Conservation (phyloP, 2,113 vertebrate species). For the Tachycineta bicolor region DNA sequence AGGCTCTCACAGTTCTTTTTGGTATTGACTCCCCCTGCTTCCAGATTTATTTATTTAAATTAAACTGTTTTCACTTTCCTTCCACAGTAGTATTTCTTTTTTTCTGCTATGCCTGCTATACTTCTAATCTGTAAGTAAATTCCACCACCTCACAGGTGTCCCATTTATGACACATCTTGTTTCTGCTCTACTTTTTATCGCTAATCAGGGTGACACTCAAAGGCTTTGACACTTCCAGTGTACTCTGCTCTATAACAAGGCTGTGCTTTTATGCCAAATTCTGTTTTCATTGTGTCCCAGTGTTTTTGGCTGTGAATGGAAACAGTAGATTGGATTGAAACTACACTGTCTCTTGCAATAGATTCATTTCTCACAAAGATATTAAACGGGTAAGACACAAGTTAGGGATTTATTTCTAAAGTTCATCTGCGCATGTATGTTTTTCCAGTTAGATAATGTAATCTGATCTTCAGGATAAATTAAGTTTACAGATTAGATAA, state of each 20-base stretch:
- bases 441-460: not conserved
- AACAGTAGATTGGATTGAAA: not conserved
- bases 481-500: not conserved
- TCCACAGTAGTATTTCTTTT: not conserved
- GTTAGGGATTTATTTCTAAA: not conserved
- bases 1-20: not conserved
- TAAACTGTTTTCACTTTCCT: not conserved
- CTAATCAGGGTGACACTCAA: not conserved
- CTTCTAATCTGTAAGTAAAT: not conserved
- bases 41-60: not conserved
- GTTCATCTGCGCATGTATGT: not conserved
- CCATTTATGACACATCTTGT: not conserved
- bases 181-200: not conserved
- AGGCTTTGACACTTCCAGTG: not conserved
- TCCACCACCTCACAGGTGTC: not conserved
- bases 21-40: not conserved
- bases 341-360: not conserved
- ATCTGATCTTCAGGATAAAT: not conserved
- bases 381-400: not conserved
- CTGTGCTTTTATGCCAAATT: not conserved
- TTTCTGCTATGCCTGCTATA: not conserved
- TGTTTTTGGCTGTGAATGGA: not conserved
- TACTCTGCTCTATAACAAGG: not conserved
- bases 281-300: not conserved
- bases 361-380: not conserved